phyloP scores from a whole-genome alignment of 2,113 vertebrate species.

The Seriola dumerili region DNA sequence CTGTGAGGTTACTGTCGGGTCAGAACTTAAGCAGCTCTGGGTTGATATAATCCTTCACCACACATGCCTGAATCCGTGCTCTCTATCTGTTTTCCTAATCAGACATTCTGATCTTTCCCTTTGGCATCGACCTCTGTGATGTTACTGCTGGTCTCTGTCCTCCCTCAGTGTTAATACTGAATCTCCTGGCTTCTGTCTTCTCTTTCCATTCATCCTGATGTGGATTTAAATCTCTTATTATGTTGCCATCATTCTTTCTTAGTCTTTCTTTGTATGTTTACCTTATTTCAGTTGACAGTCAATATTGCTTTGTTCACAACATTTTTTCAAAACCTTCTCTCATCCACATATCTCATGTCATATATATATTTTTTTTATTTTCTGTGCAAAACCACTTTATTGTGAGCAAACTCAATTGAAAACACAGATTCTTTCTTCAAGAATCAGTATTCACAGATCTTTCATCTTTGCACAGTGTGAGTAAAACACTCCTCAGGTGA shows the following conservation, averaged over 20 bases:
- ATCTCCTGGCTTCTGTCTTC: constrained; percentile 29
- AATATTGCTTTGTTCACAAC: background rate
- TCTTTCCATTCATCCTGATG: background rate
- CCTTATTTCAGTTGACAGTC: background rate
- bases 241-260: constrained; percentile 4
- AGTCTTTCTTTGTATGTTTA: constrained; percentile 14
- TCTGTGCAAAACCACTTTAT: background rate
- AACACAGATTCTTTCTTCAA: background rate
- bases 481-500: constrained; percentile 28
- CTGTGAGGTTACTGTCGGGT: constrained; percentile 52
- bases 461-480: background rate
- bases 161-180: constrained; percentile 4
- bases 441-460: background rate
- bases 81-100: constrained; percentile 45
- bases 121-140: constrained; percentile 38
- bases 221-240: constrained; percentile 14
- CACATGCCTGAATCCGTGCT: constrained; percentile 27
- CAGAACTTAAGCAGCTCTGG: constrained; percentile 41
- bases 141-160: constrained; percentile 21
- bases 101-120: constrained; percentile 46
- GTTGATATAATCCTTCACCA: constrained; percentile 27
- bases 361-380: background rate
- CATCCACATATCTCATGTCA: background rate
- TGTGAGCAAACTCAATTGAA: background rate
- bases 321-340: constrained; percentile 1